Base-by-base conservation (phyloP, 2,797 vertebrate genomes). In the Hyperoplus immaculatus region DNA sequence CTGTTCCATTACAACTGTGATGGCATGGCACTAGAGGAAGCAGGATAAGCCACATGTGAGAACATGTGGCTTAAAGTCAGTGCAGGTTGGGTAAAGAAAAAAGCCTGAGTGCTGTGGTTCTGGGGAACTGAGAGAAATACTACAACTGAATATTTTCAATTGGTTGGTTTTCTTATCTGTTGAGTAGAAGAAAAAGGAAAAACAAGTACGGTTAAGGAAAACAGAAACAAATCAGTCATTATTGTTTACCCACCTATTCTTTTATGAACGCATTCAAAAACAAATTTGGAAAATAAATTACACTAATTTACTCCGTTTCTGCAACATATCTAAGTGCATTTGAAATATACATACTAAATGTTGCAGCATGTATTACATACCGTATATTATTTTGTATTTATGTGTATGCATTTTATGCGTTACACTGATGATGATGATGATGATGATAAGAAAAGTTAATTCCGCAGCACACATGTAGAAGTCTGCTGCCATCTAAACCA, bases 181-280 rank as follows among this genome's bases (percentile, higher is more conserved):
- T 18, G 69, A 45, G 43, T 50, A 46, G 45, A 11, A 53, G 53
- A 54, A 77, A 77, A 72, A 78, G 36, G 8, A 72, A 49, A 59
- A 41, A 66, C 16, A 65, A 9, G n/a, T 69, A 43, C 13, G 46
- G 58, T 65, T 60, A 38, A 54, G 15, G 4, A 45, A 64, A 75
- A 66, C 21, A 50, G 16, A 11, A 12, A 12, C 47, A 13, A 14
- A 3, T 49, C 3, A 49, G 47, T 49, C 12, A 49, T 12, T 56
- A 8, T 63, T 43, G 42, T 10, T 49, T 39, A 70, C 14, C 12
- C 12, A 39, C 4, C 68, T 47, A 0, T 13, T 50, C 39, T 58
- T 7, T 21, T 49, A 29, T 57, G 0, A 56, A 47, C 2, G 1
- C 10, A 43, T 15, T 38, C 38, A n/a, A 15, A 60, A 2, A 16